Conservation (phyloP, 2,888 invertebrate genomes). For the Metalampra italica region DNA sequence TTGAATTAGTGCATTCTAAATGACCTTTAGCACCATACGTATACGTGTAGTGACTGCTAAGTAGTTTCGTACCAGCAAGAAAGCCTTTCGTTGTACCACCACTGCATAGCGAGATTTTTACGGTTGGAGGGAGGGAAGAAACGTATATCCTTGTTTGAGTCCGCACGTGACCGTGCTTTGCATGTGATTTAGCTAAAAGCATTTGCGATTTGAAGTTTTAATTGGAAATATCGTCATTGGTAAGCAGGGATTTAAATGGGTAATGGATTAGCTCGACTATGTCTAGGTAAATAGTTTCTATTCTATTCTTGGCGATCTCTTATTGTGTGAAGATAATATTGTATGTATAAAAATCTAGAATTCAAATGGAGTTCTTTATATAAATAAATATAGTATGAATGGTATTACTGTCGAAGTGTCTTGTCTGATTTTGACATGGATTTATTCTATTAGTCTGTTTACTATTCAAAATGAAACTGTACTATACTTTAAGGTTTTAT, state of each 20-base stretch:
- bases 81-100: conserved; percentile 63
- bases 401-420: no score
- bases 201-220: conserved; percentile 29
- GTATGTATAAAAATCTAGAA: no score
- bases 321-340: no score
- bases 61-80: conserved; percentile 48
- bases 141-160: conserved; percentile 59
- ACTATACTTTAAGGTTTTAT: conserved; percentile 50
- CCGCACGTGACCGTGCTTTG: conserved; percentile 60
- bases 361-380: no score
- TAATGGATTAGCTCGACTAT: no score
- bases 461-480: conserved; percentile 1
- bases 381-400: no score
- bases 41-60: conserved; percentile 38
- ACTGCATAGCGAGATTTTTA: conserved; percentile 69
- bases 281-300: no score
- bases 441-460: not conserved
- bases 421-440: no score
- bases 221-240: not conserved
- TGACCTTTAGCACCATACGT: conserved; percentile 8
- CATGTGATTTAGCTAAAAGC: conserved; percentile 49
- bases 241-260: not conserved
- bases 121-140: conserved; percentile 35
- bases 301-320: no score
- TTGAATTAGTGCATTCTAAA: no score